Base-by-base conservation (phyloP, 2,888 invertebrate genomes). In the Lagria hirta region DNA sequence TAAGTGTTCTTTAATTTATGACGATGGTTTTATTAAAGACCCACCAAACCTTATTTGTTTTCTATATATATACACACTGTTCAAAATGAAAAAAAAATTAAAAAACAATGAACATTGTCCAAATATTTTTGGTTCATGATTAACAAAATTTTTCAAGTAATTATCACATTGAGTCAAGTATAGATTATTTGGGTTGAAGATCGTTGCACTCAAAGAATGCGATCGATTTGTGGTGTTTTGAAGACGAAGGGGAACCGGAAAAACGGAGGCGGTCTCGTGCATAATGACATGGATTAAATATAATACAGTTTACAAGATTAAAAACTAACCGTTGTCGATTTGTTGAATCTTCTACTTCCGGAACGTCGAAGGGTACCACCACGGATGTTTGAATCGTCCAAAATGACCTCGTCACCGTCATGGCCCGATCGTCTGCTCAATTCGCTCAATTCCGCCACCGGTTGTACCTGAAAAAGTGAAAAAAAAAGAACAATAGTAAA, bases 361-460 rank as follows among this genome's bases (percentile, higher is more conserved):
- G 88, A 89, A 41, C 92, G 76, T 61, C 88, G 82, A 50, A 93
- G 77, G 1, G 91, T 92, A 35, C 91, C 92, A 26, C 88, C 73
- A 50, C 77, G 75, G 41, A 80, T 79, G 58, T 80, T 78, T 23
- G 81, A 79, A 55, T 84, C 84, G 21, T 82, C 83, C 32, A 88
- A 74, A 29, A 83, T 81, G 13, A 86, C 79, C 57, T 78, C 76
- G 22, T 73, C 74, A 1, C 86, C 86, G 60, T 87, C 86, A 55
- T 80, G 78, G 26, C 77, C 77, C 13, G 79, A 86, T 36, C 93
- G 78, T 55, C 89, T 81, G 48, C 90, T 91, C 60, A 95, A 71
- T 73, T 96, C 95, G 58, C 90, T 88, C 59, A 96, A 74, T 73
- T 96, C 95, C 0, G 92, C 88, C 52, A 95, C 91, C 22, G 94